phyloP scores from a whole-genome alignment of 2,797 vertebrate species.

The Huso huso region DNA sequence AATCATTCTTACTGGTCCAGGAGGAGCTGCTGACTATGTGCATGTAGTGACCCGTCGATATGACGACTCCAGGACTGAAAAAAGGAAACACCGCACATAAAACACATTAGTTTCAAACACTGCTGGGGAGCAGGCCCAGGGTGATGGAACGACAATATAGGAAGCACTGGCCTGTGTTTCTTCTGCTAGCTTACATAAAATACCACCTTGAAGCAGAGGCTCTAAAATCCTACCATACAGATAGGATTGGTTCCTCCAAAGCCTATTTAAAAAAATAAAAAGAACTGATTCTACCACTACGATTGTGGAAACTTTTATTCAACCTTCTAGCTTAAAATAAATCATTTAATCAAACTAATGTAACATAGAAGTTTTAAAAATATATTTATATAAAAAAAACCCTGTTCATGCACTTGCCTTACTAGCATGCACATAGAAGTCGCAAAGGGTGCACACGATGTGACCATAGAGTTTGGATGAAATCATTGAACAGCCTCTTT shows the following conservation, averaged over 20 bases:
- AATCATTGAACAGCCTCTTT: too few relatives aligned
- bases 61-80: conserved; percentile 33
- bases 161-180: too few relatives aligned
- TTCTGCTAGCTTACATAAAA: too few relatives aligned
- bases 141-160: too few relatives aligned
- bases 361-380: conserved; percentile 11
- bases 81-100: conserved; percentile 6
- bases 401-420: conserved; percentile 10
- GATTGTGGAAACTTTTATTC: not conserved
- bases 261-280: too few relatives aligned
- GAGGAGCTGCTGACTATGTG: conserved; percentile 9
- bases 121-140: too few relatives aligned
- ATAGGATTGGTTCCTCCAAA: too few relatives aligned
- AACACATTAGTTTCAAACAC: not conserved
- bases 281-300: too few relatives aligned
- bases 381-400: conserved; percentile 15
- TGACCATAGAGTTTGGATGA: too few relatives aligned
- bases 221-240: not conserved
- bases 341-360: not conserved
- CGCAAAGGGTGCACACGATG: conserved; percentile 19
- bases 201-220: not conserved
- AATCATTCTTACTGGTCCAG: too few relatives aligned
- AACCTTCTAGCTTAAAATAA: not conserved
- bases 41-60: conserved; percentile 29
- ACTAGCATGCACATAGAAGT: conserved; percentile 14